These are phyloP conservation scores for Ancistrus triradiatus DNA, from an alignment of 2,113 vertebrate genomes.

Conservation along the genomic window DNA sequence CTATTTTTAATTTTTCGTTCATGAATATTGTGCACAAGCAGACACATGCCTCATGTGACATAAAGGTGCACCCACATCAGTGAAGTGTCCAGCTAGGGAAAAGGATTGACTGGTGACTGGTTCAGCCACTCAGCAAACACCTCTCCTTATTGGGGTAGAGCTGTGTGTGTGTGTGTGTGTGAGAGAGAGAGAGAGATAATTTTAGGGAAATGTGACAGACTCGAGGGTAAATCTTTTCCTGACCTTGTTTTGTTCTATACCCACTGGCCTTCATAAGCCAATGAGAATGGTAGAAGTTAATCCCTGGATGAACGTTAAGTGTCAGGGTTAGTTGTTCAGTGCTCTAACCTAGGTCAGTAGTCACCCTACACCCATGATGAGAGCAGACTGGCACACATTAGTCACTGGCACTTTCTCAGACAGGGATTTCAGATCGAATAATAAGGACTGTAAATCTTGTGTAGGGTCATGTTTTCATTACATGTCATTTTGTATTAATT, in stretches of 20 bases:
- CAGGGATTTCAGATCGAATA: too few species aligned
- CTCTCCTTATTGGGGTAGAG: constrained; percentile 49
- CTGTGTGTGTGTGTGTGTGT: background rate
- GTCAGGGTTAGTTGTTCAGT: background rate
- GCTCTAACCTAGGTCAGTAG: background rate
- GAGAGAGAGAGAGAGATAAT: too few species aligned
- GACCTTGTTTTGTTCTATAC: constrained; percentile 10
- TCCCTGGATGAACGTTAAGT: too few species aligned
- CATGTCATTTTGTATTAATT: too few species aligned
- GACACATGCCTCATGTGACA: too few species aligned
- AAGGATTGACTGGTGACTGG: constrained; percentile 25
- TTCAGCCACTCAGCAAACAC: constrained; percentile 38
- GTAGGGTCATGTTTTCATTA: too few species aligned
- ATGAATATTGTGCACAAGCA: too few species aligned
- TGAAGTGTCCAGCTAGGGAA: constrained; percentile 18
- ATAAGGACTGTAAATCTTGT: too few species aligned
- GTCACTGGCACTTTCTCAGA: too few species aligned
- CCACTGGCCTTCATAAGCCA: constrained; percentile 2
- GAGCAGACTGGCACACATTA: background rate
- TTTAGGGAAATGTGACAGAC: constrained; percentile 28
- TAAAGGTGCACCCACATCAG: constrained; percentile 18
- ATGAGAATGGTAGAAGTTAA: too few species aligned
- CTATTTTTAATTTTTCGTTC: too few species aligned
- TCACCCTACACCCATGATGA: background rate
- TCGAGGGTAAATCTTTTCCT: constrained; percentile 3